Conservation (phyloP, 2,113 vertebrate species). For the Dermatemys mawii region DNA sequence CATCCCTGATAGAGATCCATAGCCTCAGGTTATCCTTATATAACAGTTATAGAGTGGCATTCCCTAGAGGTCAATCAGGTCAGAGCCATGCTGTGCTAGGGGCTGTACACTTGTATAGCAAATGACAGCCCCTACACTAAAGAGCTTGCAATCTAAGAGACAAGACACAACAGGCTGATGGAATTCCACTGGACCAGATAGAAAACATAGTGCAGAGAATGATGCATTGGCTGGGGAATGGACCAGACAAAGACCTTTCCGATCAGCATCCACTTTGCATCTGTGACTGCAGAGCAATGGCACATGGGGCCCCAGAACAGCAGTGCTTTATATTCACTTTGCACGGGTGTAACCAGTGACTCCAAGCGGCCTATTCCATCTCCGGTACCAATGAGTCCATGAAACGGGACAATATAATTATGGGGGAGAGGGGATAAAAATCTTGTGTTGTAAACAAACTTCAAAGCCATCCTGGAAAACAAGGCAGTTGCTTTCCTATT, state of each 20-base stretch:
- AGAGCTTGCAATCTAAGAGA: background rate
- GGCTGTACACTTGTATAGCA: background rate
- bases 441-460: background rate
- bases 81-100: background rate
- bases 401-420: background rate
- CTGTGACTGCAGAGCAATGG: no score
- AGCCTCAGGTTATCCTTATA: background rate
- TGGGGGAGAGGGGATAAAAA: background rate
- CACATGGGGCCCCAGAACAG: background rate
- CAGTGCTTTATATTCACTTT: background rate
- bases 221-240: background rate
- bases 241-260: background rate
- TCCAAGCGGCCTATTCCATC: background rate
- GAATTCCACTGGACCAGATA: background rate
- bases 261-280: background rate
- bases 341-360: background rate
- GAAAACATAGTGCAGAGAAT: background rate
- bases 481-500: background rate
- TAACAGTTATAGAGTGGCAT: background rate
- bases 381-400: background rate
- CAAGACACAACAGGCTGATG: background rate
- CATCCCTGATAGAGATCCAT: background rate
- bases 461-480: constrained; percentile 20
- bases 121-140: background rate
- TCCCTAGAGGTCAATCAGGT: background rate